Percentiles rank a stretch among this genome's conserved stretches.
Conservation (phyloP, 2,113 vertebrate species). For the Athene noctua region DNA sequence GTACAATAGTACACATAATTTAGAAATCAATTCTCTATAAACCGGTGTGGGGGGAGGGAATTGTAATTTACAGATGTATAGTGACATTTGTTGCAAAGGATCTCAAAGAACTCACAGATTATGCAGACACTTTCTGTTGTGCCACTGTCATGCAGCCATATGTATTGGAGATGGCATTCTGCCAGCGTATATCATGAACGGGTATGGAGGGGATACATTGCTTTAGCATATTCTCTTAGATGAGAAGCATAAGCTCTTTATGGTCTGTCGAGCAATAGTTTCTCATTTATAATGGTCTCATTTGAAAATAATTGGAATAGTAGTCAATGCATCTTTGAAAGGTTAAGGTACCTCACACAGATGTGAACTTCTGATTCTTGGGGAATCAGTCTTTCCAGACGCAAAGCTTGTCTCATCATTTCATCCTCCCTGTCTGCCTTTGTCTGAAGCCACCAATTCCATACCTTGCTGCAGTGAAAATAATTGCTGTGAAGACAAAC, state of each 20-base stretch:
- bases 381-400: neutral
- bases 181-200: neutral
- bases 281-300: neutral
- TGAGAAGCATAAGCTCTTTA: neutral
- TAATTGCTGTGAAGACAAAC: neutral
- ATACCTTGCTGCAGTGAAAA: neutral
- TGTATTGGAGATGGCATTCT: neutral
- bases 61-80: neutral
- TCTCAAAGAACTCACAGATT: neutral
- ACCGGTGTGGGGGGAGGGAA: neutral
- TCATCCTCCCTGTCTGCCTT: neutral
- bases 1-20: neutral
- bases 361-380: neutral
- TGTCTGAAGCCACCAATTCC: neutral
- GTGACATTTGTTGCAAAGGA: neutral
- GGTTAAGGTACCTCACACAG: neutral
- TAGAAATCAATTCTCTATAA: neutral
- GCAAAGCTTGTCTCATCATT: neutral
- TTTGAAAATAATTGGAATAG: neutral
- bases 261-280: neutral
- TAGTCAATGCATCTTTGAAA: neutral
- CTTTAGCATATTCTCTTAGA: neutral
- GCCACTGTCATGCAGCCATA: neutral
- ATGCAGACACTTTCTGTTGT: neutral
- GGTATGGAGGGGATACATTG: neutral